Conservation (phyloP, 2,113 vertebrate genomes). For the Phoenicopterus ruber region DNA sequence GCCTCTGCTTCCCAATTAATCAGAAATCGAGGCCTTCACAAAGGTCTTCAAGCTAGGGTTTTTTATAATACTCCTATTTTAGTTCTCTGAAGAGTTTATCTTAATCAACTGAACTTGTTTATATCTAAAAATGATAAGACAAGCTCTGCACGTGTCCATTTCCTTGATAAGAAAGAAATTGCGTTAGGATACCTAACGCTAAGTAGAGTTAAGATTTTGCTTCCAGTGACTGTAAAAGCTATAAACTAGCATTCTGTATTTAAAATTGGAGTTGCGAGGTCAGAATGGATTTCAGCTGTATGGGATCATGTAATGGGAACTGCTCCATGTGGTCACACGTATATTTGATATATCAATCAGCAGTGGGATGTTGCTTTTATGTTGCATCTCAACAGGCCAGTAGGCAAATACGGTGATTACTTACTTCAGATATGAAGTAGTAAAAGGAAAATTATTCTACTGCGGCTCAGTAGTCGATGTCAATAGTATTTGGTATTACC, state of each 20-base stretch:
- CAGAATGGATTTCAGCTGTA: not conserved
- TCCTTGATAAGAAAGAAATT: not conserved
- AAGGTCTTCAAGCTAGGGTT: not conserved
- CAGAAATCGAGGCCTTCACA: not conserved
- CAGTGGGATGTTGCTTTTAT: not conserved
- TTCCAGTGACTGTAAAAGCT: not conserved
- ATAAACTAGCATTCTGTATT: not conserved
- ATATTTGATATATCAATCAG: rapidly evolving
- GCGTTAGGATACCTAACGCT: not conserved
- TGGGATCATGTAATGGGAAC: not conserved
- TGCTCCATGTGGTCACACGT: not conserved
- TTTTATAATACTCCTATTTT: not conserved
- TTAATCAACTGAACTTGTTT: not conserved
- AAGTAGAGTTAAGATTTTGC: not conserved
- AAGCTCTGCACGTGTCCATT: not conserved
- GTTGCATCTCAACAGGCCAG: not conserved
- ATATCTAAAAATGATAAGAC: not conserved
- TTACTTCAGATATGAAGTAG: not conserved
- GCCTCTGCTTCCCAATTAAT: not conserved
- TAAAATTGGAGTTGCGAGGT: not conserved
- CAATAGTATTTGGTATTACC: not conserved
- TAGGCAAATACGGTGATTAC: not conserved
- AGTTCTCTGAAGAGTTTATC: not conserved
- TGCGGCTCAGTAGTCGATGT: not conserved
- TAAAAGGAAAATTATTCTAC: not conserved